phyloP scores from a whole-genome alignment of 2,888 invertebrate genomes.

The Leptogaster cylindrica region DNA sequence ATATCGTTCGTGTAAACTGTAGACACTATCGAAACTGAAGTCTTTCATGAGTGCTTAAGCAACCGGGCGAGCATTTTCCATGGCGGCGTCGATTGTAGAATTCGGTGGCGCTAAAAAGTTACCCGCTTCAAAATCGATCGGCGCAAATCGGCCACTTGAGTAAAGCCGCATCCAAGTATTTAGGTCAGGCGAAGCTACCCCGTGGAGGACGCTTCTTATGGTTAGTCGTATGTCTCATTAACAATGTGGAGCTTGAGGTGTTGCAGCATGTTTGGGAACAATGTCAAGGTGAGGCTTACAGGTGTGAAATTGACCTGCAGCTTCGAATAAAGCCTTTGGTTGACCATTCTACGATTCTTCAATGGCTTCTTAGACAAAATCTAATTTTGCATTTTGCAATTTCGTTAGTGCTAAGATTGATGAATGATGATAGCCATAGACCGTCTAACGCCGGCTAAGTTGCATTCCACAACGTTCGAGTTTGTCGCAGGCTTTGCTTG shows the following conservation, averaged over 20 bases:
- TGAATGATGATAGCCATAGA: no score
- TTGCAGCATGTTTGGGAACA: background rate
- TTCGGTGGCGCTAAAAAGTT: slow-evolving; percentile 5
- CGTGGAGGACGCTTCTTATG: background rate
- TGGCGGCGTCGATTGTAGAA: background rate
- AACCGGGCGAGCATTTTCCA: background rate
- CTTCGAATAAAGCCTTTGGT: background rate
- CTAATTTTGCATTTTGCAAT: no score
- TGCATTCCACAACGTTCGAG: no score
- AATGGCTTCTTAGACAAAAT: background rate
- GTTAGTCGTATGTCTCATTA: background rate
- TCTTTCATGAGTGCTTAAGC: background rate
- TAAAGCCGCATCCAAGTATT: background rate
- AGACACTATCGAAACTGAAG: no score
- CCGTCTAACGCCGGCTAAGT: no score
- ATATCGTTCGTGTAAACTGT: no score
- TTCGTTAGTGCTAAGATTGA: no score
- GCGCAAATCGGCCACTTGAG: background rate
- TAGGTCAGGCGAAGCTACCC: slow-evolving; percentile 5
- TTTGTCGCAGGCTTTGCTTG: no score
- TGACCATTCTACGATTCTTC: background rate
- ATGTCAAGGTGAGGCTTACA: slow-evolving; percentile 21
- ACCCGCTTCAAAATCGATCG: background rate
- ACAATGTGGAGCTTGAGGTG: background rate
- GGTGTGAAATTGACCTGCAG: slow-evolving; percentile 10